phyloP scores from a whole-genome alignment of 30 jellyfish, hydroid and myxozoan species.

The Hydractinia echinata region DNA sequence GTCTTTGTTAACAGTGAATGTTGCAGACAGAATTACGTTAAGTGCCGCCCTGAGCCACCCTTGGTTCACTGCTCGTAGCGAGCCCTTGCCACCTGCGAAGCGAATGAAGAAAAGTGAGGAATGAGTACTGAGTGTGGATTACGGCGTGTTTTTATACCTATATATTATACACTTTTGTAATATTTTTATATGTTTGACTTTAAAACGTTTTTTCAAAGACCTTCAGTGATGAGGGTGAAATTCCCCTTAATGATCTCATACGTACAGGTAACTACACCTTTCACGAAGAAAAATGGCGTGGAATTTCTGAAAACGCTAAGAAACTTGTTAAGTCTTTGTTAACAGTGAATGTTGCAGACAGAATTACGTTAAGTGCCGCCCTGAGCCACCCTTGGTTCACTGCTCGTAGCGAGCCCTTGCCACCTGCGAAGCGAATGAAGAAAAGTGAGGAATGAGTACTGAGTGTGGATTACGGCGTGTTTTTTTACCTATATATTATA shows the following conservation, averaged over 20 bases:
- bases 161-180: no score
- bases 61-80: background rate
- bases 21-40: constrained; percentile 30
- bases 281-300: constrained; percentile 50
- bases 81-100: background rate
- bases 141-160: no score
- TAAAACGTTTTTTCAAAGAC: no score
- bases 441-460: background rate
- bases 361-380: constrained; percentile 53
- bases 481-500: no score
- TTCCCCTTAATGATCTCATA: constrained; percentile 28
- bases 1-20: constrained; percentile 50
- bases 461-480: no score
- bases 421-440: background rate
- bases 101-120: background rate
- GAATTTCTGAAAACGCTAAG: constrained; percentile 52
- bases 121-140: background rate
- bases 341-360: constrained; percentile 36
- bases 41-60: constrained; percentile 54
- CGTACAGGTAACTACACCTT: constrained; percentile 40
- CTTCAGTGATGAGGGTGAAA: constrained; percentile 3
- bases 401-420: background rate
- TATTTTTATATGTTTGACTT: no score
- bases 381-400: constrained; percentile 34
- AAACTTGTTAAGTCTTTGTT: constrained; percentile 47